Conservation (phyloP, 2,888 invertebrate genomes). For the Amblyteles armatorius region DNA sequence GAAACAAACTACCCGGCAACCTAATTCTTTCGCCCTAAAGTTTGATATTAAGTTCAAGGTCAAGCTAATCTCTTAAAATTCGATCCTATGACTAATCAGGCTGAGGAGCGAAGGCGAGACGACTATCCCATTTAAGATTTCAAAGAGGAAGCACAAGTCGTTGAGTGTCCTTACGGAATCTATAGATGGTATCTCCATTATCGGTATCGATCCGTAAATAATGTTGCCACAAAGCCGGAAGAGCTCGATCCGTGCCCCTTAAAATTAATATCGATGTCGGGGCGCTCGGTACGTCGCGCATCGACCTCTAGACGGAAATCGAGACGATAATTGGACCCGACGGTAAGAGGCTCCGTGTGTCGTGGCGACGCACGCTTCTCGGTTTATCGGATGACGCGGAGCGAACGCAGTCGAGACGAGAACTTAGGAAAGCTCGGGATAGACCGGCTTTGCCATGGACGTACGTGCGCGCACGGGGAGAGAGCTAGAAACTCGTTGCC, state of each 20-base stretch:
- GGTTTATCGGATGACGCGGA: not conserved
- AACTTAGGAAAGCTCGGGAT: not conserved
- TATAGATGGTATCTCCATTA: too few relatives aligned
- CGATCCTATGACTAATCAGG: too few relatives aligned
- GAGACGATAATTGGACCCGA: conserved; percentile 7
- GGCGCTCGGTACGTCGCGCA: not conserved
- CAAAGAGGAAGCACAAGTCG: too few relatives aligned
- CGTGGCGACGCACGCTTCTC: not conserved
- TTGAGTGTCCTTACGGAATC: too few relatives aligned
- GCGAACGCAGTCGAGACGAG: not conserved
- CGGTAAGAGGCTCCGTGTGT: not conserved
- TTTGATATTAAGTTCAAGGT: too few relatives aligned
- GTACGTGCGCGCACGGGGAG: not conserved
- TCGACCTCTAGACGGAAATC: not conserved
- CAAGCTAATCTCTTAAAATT: too few relatives aligned
- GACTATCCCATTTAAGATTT: too few relatives aligned
- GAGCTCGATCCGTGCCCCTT: not conserved
- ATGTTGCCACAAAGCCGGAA: not conserved
- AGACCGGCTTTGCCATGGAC: not conserved
- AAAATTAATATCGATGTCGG: conserved; percentile 7
- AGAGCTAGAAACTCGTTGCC: not conserved
- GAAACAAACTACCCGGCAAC: too few relatives aligned
- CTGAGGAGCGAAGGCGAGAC: too few relatives aligned
- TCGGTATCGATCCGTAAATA: not conserved
- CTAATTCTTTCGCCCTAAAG: too few relatives aligned